Base-by-base conservation (phyloP, 2,888 invertebrate species). In the Cynaeus angustus region DNA sequence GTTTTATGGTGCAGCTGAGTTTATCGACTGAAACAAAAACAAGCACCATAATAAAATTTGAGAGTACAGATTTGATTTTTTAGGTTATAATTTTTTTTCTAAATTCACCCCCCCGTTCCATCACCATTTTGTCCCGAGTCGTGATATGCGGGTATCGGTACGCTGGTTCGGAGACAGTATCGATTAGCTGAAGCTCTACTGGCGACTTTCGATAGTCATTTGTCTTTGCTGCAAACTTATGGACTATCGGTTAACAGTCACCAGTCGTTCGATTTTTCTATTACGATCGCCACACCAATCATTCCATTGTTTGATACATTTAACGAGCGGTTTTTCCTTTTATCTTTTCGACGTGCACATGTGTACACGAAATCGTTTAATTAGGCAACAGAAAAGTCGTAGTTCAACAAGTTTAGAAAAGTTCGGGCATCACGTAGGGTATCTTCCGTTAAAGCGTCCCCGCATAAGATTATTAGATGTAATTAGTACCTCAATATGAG, bases 1-100 rank as follows among this genome's bases (percentile, higher is more conserved):
- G 8, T n/a, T 38, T 38, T 55, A 75, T 71, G 75, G 58, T 45
- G 30, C 45, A 46, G 16, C 73, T 72, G 73, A 71, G 75, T 76
- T 76, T 73, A 73, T 72, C 65, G 69, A 66, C 72, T 76, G 28
- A 28, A 28, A 28, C 5, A 28, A 28, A 28, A 28, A 28, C 28
- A n/a, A n/a, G n/a, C n/a, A n/a, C n/a, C n/a, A n/a, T n/a, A n/a
- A n/a, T n/a, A n/a, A n/a, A n/a, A n/a, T n/a, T n/a, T n/a, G n/a
- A n/a, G n/a, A n/a, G n/a, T n/a, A n/a, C n/a, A n/a, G n/a, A n/a
- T n/a, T n/a, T n/a, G n/a, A n/a, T n/a, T n/a, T n/a, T n/a, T n/a
- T n/a, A n/a, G n/a, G n/a, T n/a, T n/a, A n/a, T n/a, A n/a, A n/a
- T n/a, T n/a, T n/a, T n/a, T n/a, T n/a, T n/a, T n/a, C n/a, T n/a